These are phyloP conservation scores for Tetragnatha montana DNA, from an alignment of 2,888 invertebrate species.

Conservation along the genomic window DNA sequence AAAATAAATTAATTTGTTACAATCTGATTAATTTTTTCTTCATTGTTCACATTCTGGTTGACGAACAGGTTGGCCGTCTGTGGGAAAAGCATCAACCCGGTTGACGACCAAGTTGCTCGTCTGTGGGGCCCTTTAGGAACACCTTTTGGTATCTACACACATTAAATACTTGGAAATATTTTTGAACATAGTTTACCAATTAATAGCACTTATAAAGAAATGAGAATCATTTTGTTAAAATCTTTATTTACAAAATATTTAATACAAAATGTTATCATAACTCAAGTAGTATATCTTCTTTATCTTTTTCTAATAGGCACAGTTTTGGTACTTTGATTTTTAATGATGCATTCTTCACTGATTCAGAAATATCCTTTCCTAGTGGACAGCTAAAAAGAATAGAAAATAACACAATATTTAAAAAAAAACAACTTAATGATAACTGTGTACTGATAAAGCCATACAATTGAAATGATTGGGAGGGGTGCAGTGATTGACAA, in stretches of 20 bases:
- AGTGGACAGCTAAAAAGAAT: slow-evolving; percentile 78
- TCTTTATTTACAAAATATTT: neutral
- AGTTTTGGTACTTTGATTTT: slow-evolving; percentile 73
- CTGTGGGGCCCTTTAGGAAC: too few relatives aligned
- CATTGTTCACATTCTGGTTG: too few relatives aligned
- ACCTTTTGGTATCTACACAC: too few relatives aligned
- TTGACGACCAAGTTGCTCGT: too few relatives aligned
- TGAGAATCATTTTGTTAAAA: neutral
- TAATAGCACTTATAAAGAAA: neutral
- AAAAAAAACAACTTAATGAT: neutral
- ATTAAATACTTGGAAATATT: too few relatives aligned
- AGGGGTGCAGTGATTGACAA: neutral
- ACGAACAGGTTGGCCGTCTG: too few relatives aligned
- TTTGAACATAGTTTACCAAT: neutral
- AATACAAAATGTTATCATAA: neutral
- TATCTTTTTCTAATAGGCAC: neutral
- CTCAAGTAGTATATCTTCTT: slow-evolving; percentile 5
- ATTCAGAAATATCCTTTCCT: slow-evolving; percentile 80
- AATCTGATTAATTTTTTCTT: too few relatives aligned
- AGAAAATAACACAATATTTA: neutral
- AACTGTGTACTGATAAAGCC: neutral
- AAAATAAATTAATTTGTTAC: too few relatives aligned
- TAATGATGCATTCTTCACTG: slow-evolving; percentile 80
- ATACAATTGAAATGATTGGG: neutral
- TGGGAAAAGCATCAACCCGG: too few relatives aligned